Conservation (phyloP, 2,888 invertebrate genomes). For the Malachius bipustulatus region DNA sequence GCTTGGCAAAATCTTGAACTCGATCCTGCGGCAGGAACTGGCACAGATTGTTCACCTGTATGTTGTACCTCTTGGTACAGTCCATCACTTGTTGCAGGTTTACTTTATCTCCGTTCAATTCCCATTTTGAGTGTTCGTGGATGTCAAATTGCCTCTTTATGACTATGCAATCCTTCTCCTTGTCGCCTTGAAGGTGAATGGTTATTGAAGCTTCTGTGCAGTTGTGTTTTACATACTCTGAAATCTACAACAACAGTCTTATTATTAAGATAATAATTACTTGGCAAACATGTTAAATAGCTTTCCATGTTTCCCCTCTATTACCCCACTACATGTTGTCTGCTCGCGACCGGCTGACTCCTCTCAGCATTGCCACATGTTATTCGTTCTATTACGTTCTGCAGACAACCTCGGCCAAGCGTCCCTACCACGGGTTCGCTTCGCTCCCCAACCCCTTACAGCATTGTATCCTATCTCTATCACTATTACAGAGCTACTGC, state of each 20-base stretch:
- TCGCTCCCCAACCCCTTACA: no score
- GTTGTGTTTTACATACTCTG: constrained; percentile 68
- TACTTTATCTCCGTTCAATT: constrained; percentile 43
- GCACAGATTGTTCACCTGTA: constrained; percentile 76
- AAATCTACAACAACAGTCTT: constrained; percentile 46
- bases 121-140: constrained; percentile 47
- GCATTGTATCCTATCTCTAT: no score
- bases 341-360: no score
- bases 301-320: no score
- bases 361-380: no score
- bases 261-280: no score
- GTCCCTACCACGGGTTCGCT: no score
- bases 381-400: no score
- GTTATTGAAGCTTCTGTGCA: constrained; percentile 54
- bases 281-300: no score
- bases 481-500: no score
- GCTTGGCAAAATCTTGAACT: constrained; percentile 89
- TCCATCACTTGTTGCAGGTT: constrained; percentile 44
- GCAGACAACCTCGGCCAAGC: no score
- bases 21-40: constrained; percentile 94
- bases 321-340: no score
- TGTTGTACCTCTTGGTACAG: constrained; percentile 39
- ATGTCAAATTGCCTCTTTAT: constrained; percentile 49
- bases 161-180: constrained; percentile 38
- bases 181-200: constrained; percentile 54